Evolutionary conservation across 2,113 vertebrate species (phyloP).

Genomic region (Cricetomys ansorgei): DNA sequence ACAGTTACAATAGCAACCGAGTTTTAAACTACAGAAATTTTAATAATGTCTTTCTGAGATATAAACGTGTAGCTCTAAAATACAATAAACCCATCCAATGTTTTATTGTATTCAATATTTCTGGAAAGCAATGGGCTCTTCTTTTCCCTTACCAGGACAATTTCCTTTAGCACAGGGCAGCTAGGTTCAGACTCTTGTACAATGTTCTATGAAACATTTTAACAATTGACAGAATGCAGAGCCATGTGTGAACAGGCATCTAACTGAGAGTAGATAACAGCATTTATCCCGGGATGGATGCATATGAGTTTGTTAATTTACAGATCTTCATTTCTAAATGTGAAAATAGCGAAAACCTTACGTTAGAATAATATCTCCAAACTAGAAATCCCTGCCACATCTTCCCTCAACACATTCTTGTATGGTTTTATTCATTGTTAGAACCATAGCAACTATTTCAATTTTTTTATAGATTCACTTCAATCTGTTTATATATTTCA

Average conservation of each 20-base stretch:
- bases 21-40: background rate
- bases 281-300: background rate
- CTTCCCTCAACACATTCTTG: fast-evolving
- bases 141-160: background rate
- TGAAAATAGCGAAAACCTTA: background rate
- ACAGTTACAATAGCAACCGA: background rate
- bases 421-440: background rate
- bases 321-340: background rate
- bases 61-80: background rate
- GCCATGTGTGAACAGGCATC: background rate
- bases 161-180: background rate
- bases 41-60: background rate
- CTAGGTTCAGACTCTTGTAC: background rate
- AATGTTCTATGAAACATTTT: background rate
- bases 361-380: background rate
- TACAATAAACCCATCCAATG: background rate
- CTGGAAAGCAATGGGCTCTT: background rate
- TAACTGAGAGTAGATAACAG: background rate
- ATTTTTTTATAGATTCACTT: background rate
- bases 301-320: background rate
- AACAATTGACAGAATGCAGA: background rate
- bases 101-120: slow-evolving; percentile 15
- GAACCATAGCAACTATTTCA: background rate
- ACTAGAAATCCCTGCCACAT: background rate
- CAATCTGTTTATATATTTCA: background rate